phyloP scores from a whole-genome alignment of 2,797 vertebrate genomes.

The Crocodylus rhombifer region DNA sequence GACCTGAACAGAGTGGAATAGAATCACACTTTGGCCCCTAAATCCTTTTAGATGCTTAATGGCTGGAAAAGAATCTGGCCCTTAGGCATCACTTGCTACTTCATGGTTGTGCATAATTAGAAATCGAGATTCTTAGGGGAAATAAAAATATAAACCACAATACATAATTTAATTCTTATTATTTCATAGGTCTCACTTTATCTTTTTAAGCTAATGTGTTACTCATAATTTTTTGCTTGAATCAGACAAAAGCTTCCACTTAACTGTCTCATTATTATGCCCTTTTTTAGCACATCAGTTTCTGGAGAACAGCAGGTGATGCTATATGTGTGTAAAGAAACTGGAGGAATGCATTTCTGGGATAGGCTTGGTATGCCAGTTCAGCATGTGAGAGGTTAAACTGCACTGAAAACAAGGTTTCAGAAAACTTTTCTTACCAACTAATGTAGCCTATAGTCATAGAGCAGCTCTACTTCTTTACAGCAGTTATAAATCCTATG shows the following conservation, averaged over 20 bases:
- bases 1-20: too few relatives aligned
- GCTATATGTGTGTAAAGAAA: background rate
- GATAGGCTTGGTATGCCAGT: background rate
- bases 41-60: too few relatives aligned
- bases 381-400: slow-evolving; percentile 61
- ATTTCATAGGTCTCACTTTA: background rate
- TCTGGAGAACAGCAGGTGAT: background rate
- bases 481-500: slow-evolving; percentile 67
- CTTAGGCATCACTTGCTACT: too few relatives aligned
- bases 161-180: background rate
- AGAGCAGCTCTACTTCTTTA: slow-evolving; percentile 60
- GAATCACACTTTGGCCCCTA: too few relatives aligned
- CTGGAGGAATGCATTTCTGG: background rate
- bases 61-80: too few relatives aligned
- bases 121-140: too few relatives aligned
- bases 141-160: background rate
- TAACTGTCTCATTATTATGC: background rate
- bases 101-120: too few relatives aligned
- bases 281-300: background rate
- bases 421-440: slow-evolving; percentile 50
- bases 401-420: slow-evolving; percentile 26
- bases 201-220: background rate
- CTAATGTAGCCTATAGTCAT: slow-evolving; percentile 62
- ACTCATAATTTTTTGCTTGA: background rate
- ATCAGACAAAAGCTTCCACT: background rate